Base-by-base conservation (phyloP, 2,113 vertebrate species). In the Dromaius novaehollandiae region DNA sequence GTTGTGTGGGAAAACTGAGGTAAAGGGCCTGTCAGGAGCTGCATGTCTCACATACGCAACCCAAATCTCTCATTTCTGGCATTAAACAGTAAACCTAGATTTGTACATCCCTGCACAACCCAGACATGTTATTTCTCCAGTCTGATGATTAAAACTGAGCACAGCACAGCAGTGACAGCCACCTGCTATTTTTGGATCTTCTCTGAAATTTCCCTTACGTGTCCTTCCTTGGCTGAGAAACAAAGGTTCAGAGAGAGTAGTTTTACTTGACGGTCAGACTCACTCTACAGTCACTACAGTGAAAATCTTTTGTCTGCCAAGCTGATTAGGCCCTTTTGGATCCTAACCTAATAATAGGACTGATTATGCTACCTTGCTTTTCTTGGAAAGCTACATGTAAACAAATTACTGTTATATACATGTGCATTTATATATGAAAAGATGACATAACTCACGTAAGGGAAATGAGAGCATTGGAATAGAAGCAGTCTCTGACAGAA, bases 171-270 rank as follows among this genome's bases (percentile, higher is more conserved):
- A 90, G 80, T 90, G 92, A 92, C 83, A 95, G 80, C 88, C 88
- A 84, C 86, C 92, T 89, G 90, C 80, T 96, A 84, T 76, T 95
- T 96, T 81, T 92, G 88, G 83, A 92, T 89, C 61, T 55, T 88
- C 90, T 68, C 69, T 86, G 66, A 89, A 78, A 69, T 84, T 82
- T 53, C 86, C 69, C 56, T 83, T 81, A 60, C 60, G 64, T 38
- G 42, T 24, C 21, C 7, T 75, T 75, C 73, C 65, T 87, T 90
- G 44, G 30, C 71, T 61, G 76, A 79, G 87, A 95, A 94, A 76
- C 66, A 89, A 82, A 85, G 58, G 25, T 69, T 91, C 32, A 58
- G 51, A 83, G 30, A 85, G n/a, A 73, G 12, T 9, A 69, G 48
- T 50, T 93, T 55, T 88, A 93, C 94, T 16, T 70, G 70, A 82